Conservation (phyloP, 2,888 invertebrate species). For the Phorcus lineatus region DNA sequence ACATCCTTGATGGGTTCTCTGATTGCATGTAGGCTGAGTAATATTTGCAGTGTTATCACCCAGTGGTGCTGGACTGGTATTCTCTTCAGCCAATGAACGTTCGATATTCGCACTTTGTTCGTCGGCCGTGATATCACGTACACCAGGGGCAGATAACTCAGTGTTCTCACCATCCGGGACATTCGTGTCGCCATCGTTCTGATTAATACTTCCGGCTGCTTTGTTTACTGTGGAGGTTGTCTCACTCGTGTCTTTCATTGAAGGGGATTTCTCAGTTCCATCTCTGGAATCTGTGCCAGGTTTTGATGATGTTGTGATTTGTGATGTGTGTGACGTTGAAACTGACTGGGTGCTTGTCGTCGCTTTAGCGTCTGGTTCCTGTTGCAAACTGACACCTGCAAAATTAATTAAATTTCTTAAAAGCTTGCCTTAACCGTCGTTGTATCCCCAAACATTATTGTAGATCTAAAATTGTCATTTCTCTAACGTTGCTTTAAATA, state of each 20-base stretch:
- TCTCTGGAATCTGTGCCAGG: not conserved
- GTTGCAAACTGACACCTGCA: no score
- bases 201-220: slow-evolving; percentile 2
- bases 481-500: no score
- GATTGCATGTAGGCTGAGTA: slow-evolving; percentile 36
- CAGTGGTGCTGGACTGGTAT: not conserved
- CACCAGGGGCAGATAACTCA: slow-evolving; percentile 19
- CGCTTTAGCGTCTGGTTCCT: no score
- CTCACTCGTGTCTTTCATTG: not conserved
- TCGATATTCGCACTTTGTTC: not conserved
- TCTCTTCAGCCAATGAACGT: slow-evolving; percentile 13
- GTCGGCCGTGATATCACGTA: slow-evolving; percentile 26
- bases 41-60: slow-evolving; percentile 5
- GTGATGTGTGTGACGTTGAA: no score
- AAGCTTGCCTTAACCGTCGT: no score
- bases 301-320: no score
- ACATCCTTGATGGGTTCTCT: slow-evolving; percentile 38
- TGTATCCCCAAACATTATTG: no score
- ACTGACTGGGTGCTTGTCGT: no score
- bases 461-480: no score
- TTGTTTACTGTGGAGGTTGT: not conserved
- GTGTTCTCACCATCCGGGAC: slow-evolving; percentile 11
- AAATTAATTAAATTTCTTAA: no score
- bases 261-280: not conserved
- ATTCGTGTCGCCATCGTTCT: slow-evolving; percentile 15